Base-by-base conservation (phyloP, 1,140 invertebrate genomes). In the Mycetomoellerius zeteki region DNA sequence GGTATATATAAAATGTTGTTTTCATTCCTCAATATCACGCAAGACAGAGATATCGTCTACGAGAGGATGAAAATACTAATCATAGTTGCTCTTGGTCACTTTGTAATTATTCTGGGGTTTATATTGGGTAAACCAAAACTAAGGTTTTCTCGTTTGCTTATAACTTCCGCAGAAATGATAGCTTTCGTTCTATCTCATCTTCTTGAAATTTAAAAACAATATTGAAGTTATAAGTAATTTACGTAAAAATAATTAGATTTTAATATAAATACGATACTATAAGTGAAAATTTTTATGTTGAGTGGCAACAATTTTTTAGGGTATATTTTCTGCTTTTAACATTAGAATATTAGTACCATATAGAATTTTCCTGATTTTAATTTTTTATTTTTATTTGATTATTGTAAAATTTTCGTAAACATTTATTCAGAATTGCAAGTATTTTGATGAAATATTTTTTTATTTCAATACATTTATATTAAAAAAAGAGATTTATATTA, bases 1-100 rank as follows among this genome's bases (percentile, higher is more conserved):
- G 6, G 0, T 47, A 12, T 47, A 47, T 50, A 50, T 50, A 50
- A 3, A 58, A 21, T 50, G 3, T 33, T 37, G 21, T 37, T 37
- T 12, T 16, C 2, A 62, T 24, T 3, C 14, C 16, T 75, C 56
- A 82, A 60, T 65, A 73, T 72, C 12, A 10, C 16, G 12, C 64
- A 21, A 71, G 16, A 19, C 21, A 12, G 78, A 43, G 24, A 37
- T 43, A 37, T 56, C 50, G 19, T 72, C n/a, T 27, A 16, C 0
- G 78, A 60, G 7, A 58, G 30, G 24, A 33, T 47, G 64, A 86
- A 86, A 89, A 84, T 86, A 30, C n/a, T 86, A 84, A 88, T 89
- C 16, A 30, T 5, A 12, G 37, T 43, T 54, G 12, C n/a, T 82
- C 37, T 82, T 56, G 30, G 21, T 77, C 47, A 81, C 56, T 12